phyloP scores from a whole-genome alignment of 2,797 vertebrate genomes.

The Myiothlypis coronata region DNA sequence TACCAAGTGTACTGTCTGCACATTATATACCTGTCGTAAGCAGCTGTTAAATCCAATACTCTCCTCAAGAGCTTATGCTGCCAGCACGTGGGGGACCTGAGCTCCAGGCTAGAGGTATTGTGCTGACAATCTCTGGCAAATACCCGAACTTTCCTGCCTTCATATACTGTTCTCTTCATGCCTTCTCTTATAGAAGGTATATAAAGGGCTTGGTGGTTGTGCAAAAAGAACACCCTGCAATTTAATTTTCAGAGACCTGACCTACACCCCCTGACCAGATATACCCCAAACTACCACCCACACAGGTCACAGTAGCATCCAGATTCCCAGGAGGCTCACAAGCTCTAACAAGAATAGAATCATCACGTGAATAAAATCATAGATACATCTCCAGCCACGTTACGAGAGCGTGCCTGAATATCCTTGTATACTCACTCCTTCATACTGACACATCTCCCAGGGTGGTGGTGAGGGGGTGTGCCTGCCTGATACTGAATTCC shows the following conservation, averaged over 20 bases:
- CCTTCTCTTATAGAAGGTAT: background rate
- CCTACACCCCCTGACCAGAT: background rate
- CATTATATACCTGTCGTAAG: background rate
- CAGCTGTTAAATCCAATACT: background rate
- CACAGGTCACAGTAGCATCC: background rate
- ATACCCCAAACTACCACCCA: background rate
- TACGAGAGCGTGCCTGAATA: background rate
- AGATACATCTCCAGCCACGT: background rate
- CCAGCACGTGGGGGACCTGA: background rate
- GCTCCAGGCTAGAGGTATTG: background rate
- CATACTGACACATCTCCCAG: background rate
- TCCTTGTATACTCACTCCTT: background rate
- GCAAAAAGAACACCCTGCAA: background rate
- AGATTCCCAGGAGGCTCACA: background rate
- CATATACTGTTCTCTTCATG: background rate
- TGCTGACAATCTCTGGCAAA: background rate
- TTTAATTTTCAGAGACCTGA: background rate
- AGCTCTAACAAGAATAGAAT: background rate
- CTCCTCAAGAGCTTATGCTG: background rate
- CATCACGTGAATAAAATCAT: background rate
- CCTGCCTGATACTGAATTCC: background rate
- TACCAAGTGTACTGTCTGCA: background rate
- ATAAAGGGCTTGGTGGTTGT: background rate
- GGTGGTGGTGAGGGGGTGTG: background rate
- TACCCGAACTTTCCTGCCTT: background rate